These are phyloP conservation scores for Vulpes vulpes DNA, from an alignment of 2,113 vertebrate species.

Conservation along the genomic window DNA sequence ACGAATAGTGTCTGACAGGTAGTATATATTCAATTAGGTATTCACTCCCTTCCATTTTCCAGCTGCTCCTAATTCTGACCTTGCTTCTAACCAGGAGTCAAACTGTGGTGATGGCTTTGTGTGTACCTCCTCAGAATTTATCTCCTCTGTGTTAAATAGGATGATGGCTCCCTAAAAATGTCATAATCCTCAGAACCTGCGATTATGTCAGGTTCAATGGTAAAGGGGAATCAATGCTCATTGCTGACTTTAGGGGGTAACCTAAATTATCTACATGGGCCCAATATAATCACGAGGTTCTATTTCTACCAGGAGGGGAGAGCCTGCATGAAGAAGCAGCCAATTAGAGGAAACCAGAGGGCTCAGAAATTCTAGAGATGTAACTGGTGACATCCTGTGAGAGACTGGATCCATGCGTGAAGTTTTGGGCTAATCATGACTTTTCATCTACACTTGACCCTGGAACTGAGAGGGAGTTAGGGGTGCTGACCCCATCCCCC, in stretches of 20 bases:
- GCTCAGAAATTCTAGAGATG: background rate
- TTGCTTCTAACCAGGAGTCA: background rate
- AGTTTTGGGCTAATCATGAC: background rate
- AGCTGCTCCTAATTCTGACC: background rate
- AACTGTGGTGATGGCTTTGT: background rate
- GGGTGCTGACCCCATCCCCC: background rate
- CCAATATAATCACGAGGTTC: background rate
- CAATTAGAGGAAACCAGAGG: background rate
- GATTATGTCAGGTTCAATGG: background rate
- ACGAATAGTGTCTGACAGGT: background rate
- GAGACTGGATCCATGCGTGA: background rate
- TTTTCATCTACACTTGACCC: background rate
- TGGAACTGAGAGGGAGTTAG: background rate
- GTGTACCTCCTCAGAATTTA: background rate
- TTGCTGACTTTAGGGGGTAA: background rate
- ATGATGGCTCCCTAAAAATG: background rate
- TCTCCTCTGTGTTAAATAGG: background rate
- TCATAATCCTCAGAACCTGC: background rate
- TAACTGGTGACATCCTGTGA: background rate
- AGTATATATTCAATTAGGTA: background rate
- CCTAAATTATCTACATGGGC: too few species aligned
- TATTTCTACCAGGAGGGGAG: background rate
- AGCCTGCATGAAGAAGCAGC: background rate
- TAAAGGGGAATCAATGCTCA: background rate
- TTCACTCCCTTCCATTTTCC: background rate